phyloP scores from a whole-genome alignment of 2,888 invertebrate genomes.

The Limnephilus marmoratus region DNA sequence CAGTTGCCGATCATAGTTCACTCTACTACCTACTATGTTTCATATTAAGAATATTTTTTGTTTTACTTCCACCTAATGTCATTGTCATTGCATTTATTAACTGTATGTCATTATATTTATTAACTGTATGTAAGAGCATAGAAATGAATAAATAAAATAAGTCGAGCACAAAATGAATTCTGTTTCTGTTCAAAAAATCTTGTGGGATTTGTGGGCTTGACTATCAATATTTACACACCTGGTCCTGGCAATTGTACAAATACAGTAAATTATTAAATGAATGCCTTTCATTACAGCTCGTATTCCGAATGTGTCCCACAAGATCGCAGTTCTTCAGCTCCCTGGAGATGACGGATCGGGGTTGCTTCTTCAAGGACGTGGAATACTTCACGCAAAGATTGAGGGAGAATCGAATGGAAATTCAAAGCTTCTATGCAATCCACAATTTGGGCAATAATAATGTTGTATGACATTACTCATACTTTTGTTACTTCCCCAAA shows the following conservation, averaged over 20 bases:
- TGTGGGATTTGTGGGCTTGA: not conserved
- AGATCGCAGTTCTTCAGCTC: constrained; percentile 77
- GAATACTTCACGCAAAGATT: constrained; percentile 69
- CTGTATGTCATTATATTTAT: too few relatives aligned
- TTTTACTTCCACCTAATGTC: too few relatives aligned
- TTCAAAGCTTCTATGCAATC: constrained; percentile 56
- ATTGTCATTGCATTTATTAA: too few relatives aligned
- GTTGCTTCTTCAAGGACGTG: constrained; percentile 72
- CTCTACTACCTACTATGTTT: too few relatives aligned
- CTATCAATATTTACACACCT: not conserved
- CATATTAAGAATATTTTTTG: too few relatives aligned
- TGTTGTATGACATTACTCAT: constrained; percentile 52
- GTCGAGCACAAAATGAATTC: not conserved
- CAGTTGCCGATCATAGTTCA: too few relatives aligned
- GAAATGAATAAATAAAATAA: too few relatives aligned
- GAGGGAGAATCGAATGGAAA: constrained; percentile 52
- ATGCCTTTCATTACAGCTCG: constrained; percentile 75
- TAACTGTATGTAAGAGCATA: too few relatives aligned
- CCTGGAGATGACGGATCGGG: constrained; percentile 72
- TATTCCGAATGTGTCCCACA: constrained; percentile 81
- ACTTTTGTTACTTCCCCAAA: not conserved
- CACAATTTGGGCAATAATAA: constrained; percentile 52
- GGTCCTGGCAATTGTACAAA: not conserved
- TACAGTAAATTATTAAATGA: not conserved
- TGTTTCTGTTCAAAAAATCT: not conserved